A percentile compares a stretch with the other conserved stretches of the same genome.
These are phyloP conservation scores for Oryzias sinensis DNA, from an alignment of 2,797 vertebrate species.

Conservation along the genomic window DNA sequence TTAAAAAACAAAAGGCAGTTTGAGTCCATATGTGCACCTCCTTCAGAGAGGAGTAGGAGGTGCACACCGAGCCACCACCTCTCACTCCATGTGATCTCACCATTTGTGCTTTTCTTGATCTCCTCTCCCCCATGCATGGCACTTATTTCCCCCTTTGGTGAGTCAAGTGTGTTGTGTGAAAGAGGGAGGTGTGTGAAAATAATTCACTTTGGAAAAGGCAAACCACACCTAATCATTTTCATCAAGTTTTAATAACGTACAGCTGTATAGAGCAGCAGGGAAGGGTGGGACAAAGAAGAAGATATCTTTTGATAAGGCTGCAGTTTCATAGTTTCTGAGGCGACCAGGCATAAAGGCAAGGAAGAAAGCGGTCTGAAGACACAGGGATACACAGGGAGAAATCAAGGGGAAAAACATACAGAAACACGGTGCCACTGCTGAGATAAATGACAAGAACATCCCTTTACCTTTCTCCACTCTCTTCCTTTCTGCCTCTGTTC, in stretches of 20 bases:
- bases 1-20: constrained; percentile 10
- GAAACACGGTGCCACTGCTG: constrained; percentile 46
- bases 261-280: constrained; percentile 3
- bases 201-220: constrained; percentile 35
- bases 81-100: constrained; percentile 38
- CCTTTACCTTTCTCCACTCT: constrained; percentile 31
- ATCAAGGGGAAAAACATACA: constrained; percentile 32
- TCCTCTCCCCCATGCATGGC: constrained; percentile 31
- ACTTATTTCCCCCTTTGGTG: constrained; percentile 27
- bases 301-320: constrained; percentile 2
- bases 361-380: constrained; percentile 14
- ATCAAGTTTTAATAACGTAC: constrained; percentile 15
- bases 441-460: constrained; percentile 56
- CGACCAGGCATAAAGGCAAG: constrained; percentile 40
- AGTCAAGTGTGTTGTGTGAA: constrained; percentile 4
- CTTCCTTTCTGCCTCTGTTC: constrained; percentile 12
- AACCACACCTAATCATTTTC: constrained; percentile 24
- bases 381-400: constrained; percentile 1
- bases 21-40: constrained; percentile 4
- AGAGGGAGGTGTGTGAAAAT: constrained; percentile 3
- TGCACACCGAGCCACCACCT: constrained; percentile 18
- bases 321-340: constrained; percentile 6
- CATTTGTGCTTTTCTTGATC: constrained; percentile 54
- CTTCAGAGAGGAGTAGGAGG: constrained; percentile 28
- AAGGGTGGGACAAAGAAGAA: neutral